A percentile compares a stretch with the other conserved stretches of the same genome.
phyloP scores from a whole-genome alignment of 2,113 vertebrate genomes.

The Caretta caretta region DNA sequence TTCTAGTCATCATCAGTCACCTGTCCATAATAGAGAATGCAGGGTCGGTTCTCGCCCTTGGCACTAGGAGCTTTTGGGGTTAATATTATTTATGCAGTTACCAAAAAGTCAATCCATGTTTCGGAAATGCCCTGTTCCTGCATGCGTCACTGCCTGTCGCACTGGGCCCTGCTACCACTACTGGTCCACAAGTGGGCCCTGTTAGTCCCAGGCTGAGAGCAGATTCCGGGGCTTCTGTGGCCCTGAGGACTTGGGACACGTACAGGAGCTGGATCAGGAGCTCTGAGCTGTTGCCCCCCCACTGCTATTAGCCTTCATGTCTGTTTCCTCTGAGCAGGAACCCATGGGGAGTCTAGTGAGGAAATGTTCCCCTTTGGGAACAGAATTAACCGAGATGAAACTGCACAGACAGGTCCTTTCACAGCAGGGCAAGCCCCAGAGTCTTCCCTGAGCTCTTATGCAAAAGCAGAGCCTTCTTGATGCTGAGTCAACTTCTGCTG shows the following conservation, averaged over 20 bases:
- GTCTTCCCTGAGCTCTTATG: not conserved
- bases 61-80: not conserved
- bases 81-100: not conserved
- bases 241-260: not conserved
- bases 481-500: not conserved
- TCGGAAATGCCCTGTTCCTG: not conserved
- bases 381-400: not conserved
- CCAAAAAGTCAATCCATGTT: not conserved
- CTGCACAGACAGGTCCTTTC: not conserved
- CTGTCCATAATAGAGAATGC: not conserved
- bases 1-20: not conserved
- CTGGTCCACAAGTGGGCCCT: not conserved
- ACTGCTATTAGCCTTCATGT: not conserved
- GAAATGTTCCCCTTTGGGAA: not conserved
- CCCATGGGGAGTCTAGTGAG: not conserved
- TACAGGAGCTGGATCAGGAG: not conserved
- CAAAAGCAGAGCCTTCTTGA: not conserved
- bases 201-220: not conserved
- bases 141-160: not conserved
- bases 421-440: not conserved
- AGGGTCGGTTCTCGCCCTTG: not conserved
- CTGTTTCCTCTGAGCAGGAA: not conserved
- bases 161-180: not conserved
- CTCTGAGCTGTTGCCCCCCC: not conserved
- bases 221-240: not conserved